These are phyloP conservation scores for Abrostola tripartita DNA, from an alignment of 2,888 invertebrate species.

Conservation along the genomic window DNA sequence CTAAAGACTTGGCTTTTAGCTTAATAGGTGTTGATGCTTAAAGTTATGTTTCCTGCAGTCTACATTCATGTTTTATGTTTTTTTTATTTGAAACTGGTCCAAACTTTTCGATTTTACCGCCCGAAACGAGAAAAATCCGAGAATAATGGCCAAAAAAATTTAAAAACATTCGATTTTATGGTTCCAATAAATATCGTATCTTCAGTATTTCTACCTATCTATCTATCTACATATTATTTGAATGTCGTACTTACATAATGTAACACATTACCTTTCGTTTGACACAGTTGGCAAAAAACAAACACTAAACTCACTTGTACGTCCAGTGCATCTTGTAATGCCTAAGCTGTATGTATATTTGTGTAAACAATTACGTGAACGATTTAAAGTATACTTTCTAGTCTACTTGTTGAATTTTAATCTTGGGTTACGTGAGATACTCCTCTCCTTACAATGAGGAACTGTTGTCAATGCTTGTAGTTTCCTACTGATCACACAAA, in stretches of 20 bases:
- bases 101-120: too few relatives aligned
- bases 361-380: conserved; percentile 60
- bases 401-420: conserved; percentile 74
- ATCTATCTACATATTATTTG: neutral
- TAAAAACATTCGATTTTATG: too few relatives aligned
- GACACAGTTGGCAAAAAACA: conserved; percentile 13
- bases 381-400: conserved; percentile 72
- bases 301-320: conserved; percentile 13
- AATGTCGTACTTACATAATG: conserved; percentile 29
- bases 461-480: conserved; percentile 24
- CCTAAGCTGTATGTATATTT: conserved; percentile 26
- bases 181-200: too few relatives aligned
- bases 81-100: too few relatives aligned
- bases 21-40: too few relatives aligned
- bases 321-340: conserved; percentile 29
- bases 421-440: conserved; percentile 67
- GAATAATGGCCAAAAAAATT: too few relatives aligned
- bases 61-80: too few relatives aligned
- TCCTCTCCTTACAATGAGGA: conserved; percentile 36
- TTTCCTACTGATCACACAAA: conserved; percentile 38
- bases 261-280: conserved; percentile 19
- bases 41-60: too few relatives aligned
- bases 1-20: too few relatives aligned
- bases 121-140: too few relatives aligned
- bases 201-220: too few relatives aligned